Evolutionary conservation across 2,797 vertebrate species (phyloP).

Genomic region (Tiaroga cobitis): DNA sequence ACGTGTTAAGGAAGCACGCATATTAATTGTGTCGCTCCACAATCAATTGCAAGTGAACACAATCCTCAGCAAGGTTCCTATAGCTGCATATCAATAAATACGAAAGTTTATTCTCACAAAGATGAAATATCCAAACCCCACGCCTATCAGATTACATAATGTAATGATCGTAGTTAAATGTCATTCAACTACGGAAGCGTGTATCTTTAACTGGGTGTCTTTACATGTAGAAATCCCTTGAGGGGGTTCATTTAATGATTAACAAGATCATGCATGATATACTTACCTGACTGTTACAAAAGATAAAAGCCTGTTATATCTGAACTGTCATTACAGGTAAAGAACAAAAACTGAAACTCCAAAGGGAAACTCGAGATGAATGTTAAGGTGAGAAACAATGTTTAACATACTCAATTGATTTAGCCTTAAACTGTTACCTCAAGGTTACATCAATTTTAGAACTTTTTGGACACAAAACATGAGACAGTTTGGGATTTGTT

Average conservation of each 20-base stretch:
- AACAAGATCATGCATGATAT: slow-evolving; percentile 27
- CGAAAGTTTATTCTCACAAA: slow-evolving; percentile 8
- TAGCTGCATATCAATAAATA: neutral
- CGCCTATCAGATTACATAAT: slow-evolving; percentile 36
- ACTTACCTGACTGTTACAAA: neutral
- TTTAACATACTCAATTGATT: neutral
- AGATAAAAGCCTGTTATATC: slow-evolving; percentile 5
- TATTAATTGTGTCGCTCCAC: neutral
- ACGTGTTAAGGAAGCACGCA: neutral
- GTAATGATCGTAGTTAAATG: neutral
- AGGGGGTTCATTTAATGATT: slow-evolving; percentile 12
- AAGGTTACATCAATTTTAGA: neutral
- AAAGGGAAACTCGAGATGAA: neutral
- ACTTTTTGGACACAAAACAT: slow-evolving; percentile 53
- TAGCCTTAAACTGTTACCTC: neutral
- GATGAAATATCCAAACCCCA: slow-evolving; percentile 37
- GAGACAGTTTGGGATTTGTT: slow-evolving; percentile 58
- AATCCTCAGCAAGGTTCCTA: neutral
- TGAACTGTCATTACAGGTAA: neutral
- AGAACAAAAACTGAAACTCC: neutral
- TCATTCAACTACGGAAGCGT: slow-evolving; percentile 18
- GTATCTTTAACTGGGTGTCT: slow-evolving; percentile 1
- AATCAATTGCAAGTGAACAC: neutral
- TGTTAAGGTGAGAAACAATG: neutral
- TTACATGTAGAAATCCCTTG: slow-evolving; percentile 23